Evolutionary conservation across 2,113 vertebrate species (phyloP).

Genomic region (Calidris pugnax): DNA sequence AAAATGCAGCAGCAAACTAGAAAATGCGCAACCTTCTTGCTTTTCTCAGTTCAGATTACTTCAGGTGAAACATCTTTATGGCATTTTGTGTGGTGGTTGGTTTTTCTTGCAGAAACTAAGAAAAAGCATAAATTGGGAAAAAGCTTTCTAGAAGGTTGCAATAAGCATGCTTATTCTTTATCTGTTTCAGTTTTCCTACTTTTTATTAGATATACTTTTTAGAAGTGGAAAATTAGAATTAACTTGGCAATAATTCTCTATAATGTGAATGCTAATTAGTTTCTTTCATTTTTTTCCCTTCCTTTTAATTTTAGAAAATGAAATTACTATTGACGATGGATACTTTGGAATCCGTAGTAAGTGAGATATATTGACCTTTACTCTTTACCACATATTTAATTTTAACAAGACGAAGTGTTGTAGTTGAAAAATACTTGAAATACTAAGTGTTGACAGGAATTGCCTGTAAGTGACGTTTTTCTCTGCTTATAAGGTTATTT

Average conservation of each 20-base stretch:
- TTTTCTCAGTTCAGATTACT: not conserved
- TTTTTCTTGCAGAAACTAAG: not conserved
- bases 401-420: not conserved
- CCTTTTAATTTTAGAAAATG: conserved; percentile 80
- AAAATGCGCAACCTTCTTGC: not conserved
- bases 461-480: not conserved
- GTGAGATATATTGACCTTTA: conserved; percentile 57
- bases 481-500: not conserved
- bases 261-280: conserved; percentile 42
- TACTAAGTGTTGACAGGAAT: not conserved
- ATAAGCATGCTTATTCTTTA: conserved; percentile 63
- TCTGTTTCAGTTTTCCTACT: conserved; percentile 37
- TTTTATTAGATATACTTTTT: not conserved
- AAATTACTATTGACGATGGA: conserved; percentile 83
- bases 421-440: not conserved
- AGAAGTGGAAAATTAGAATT: conserved; percentile 13
- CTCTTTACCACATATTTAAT: not conserved
- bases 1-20: not conserved
- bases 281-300: conserved; percentile 43
- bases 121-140: not conserved
- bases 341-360: conserved; percentile 92
- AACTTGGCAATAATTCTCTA: not conserved
- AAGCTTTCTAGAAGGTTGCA: conserved; percentile 38
- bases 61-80: not conserved
- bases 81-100: not conserved